Conservation (phyloP, 2,113 vertebrate genomes). For the Triplophysa siluroides region DNA sequence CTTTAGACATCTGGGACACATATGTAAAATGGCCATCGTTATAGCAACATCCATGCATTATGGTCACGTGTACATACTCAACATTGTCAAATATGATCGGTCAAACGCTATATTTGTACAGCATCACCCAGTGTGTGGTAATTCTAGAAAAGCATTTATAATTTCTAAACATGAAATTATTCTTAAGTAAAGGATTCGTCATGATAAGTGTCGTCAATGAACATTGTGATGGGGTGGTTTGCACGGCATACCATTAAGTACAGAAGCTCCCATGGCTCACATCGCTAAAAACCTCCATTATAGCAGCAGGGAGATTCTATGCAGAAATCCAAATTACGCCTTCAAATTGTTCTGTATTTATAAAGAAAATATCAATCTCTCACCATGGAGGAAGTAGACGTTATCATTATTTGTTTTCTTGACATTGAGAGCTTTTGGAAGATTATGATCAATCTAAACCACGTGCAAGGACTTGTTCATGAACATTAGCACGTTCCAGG, state of each 20-base stretch:
- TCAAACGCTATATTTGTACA: background rate
- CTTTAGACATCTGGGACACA: no score
- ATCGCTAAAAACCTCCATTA: conserved; percentile 34
- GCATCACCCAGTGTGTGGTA: background rate
- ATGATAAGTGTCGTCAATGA: background rate
- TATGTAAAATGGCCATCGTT: background rate
- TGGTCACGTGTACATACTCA: background rate
- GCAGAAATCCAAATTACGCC: conserved; percentile 41
- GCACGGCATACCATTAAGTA: conserved; percentile 13
- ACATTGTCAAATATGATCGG: background rate
- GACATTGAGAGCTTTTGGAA: conserved; percentile 50
- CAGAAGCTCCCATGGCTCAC: conserved; percentile 30
- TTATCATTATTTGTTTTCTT: conserved; percentile 51
- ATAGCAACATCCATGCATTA: background rate
- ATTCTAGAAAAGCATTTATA: background rate
- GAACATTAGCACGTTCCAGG: background rate
- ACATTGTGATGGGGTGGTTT: background rate
- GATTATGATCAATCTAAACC: conserved; percentile 45
- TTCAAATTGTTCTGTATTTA: conserved; percentile 50
- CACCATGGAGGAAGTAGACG: conserved; percentile 41
- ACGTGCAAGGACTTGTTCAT: background rate
- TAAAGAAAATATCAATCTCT: conserved; percentile 54
- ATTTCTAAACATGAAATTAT: background rate
- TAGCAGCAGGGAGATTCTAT: conserved; percentile 6
- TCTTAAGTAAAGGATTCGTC: background rate